Evolutionary conservation across 2,888 invertebrate species (phyloP).

Genomic region (Dasysyrphus albostriatus): DNA sequence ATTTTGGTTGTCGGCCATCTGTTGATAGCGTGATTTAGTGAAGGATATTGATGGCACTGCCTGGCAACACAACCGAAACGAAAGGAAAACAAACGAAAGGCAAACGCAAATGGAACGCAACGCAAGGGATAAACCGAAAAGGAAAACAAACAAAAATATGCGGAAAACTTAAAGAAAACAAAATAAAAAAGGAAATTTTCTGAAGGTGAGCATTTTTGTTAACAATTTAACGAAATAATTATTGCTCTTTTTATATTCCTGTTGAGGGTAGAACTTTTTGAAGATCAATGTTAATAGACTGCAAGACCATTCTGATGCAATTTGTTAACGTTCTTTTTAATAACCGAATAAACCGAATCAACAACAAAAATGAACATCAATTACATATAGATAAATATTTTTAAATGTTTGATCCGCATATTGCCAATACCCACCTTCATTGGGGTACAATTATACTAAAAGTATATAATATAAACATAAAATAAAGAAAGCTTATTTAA

Average conservation of each 20-base stretch:
- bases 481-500: conserved; percentile 7
- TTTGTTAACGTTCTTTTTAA: not conserved
- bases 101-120: conserved; percentile 66
- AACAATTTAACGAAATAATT: not conserved
- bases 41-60: conserved; percentile 86
- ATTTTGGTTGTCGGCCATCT: conserved; percentile 98
- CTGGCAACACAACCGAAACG: conserved; percentile 86
- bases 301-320: not conserved
- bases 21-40: conserved; percentile 85
- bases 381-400: not conserved
- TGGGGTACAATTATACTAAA: conserved; percentile 10
- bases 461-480: conserved; percentile 20
- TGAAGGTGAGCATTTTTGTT: conserved; percentile 51
- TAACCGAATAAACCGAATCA: not conserved
- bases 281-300: not conserved
- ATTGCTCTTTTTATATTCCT: not conserved
- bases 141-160: conserved; percentile 48
- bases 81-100: conserved; percentile 71
- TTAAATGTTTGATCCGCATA: not conserved
- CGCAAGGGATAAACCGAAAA: conserved; percentile 66
- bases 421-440: conserved; percentile 55
- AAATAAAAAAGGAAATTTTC: conserved; percentile 1
- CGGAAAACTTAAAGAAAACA: conserved; percentile 51
- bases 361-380: not conserved
- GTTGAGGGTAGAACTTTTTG: not conserved